Evolutionary conservation across 2,113 vertebrate species (phyloP), one percentile per base, ranked within the genome.

Genomic region (Phasianus colchicus): DNA sequence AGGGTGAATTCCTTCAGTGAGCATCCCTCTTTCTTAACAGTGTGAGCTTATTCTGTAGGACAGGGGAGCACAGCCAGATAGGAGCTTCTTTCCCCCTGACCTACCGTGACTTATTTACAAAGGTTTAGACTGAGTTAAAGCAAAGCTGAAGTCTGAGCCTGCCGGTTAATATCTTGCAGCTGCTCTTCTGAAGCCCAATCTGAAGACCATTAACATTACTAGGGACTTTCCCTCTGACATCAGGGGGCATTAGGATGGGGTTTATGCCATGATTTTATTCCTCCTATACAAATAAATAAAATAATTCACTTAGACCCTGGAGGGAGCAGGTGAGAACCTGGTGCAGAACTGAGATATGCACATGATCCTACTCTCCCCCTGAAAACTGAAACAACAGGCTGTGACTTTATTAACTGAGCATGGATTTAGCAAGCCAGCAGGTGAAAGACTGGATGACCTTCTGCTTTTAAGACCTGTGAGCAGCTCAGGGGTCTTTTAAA

Each of bases 141-240:
- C 63, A 83, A 94, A 89, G 82, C 79, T 43, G 75, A 67, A 93
- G 95, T 94, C 17, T 1, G 67, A 83, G 92, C 65, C 78, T 91
- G 86, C 0, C 4, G 60, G 54, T 82, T 94, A 87, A 91, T 95
- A 83, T 76, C 77, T 92, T 93, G 75, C 94, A 96, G 87, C 89
- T 96, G 95, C 75, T 95, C 43, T 93, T 88, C 82, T 71, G 45
- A 83, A 82, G 64, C 78, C 42, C 42, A 45, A 58, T 95, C 87
- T 84, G 63, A 94, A 81, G 78, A 85, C 64, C 60, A 85, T 50
- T 19, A 67, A 83, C 0, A 0, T 91, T 71, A 85, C 58, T 78
- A 83, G 64, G 75, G 84, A 85, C 75, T 60, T 93, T 94, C 50
- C 17, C 58, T 61, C 74, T 89, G 87, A 94, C 72, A 92, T 88